A percentile compares a stretch with the other conserved stretches of the same genome.
Evolutionary conservation across 1,140 invertebrate species (phyloP).

Genomic region (Wiebesia pumilae): DNA sequence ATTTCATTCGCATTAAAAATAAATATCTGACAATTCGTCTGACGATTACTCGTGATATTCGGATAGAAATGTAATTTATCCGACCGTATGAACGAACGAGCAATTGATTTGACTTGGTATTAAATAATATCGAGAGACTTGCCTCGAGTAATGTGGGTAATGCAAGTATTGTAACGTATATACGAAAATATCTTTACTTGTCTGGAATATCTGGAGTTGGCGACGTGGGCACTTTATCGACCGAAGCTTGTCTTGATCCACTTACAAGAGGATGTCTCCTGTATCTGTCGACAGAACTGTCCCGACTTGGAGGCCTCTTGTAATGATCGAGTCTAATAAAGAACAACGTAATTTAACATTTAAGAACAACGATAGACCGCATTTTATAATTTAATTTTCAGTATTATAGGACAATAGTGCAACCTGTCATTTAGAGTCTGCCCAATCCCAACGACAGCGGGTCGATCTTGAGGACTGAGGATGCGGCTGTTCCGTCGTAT

Average conservation of each 20-base stretch:
- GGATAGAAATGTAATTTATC: no score
- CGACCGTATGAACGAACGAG: no score
- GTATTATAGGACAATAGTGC: constrained; percentile 40
- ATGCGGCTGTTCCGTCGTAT: constrained; percentile 71
- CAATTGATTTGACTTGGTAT: no score
- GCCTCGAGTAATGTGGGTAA: no score
- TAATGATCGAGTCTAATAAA: constrained; percentile 89
- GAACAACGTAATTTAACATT: constrained; percentile 11
- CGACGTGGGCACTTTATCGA: constrained; percentile 77
- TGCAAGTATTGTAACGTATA: not conserved
- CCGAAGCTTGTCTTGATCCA: constrained; percentile 84
- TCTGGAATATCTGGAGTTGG: constrained; percentile 72
- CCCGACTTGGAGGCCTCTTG: constrained; percentile 89
- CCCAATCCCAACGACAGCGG: constrained; percentile 66
- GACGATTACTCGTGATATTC: no score
- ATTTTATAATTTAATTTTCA: not conserved
- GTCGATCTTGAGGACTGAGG: constrained; percentile 69
- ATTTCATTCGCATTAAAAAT: no score
- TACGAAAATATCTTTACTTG: constrained; percentile 60
- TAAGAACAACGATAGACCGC: not conserved
- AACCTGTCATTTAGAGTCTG: constrained; percentile 72
- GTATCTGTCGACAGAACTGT: constrained; percentile 90
- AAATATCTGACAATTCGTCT: no score
- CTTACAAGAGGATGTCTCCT: constrained; percentile 75
- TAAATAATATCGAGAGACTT: no score